phyloP scores from a whole-genome alignment of 2,797 vertebrate genomes.

The Oreonectes daqikongensis region DNA sequence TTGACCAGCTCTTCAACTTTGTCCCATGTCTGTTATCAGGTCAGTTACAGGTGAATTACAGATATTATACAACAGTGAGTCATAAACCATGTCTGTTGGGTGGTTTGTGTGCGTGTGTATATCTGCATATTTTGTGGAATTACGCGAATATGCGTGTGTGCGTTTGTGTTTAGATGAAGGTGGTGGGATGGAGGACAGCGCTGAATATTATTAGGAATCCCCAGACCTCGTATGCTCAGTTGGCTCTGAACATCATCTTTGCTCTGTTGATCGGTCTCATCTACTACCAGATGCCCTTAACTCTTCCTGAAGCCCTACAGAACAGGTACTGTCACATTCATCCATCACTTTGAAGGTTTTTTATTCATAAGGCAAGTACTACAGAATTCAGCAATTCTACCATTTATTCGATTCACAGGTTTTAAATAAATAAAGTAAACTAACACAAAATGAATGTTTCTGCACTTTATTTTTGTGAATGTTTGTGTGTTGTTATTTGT shows the following conservation, averaged over 20 bases:
- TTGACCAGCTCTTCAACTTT: constrained; percentile 31
- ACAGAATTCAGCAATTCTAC: neutral
- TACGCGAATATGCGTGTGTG: neutral
- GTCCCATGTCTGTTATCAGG: constrained; percentile 28
- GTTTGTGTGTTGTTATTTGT: neutral
- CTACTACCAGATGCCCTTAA: constrained; percentile 79
- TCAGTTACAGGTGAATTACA: constrained; percentile 7
- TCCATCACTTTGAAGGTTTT: neutral
- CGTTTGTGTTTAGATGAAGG: constrained; percentile 65
- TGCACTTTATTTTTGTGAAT: neutral
- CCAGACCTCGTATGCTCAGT: constrained; percentile 80
- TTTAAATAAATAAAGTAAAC: too few relatives aligned
- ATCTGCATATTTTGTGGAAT: neutral
- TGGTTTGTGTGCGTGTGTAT: neutral
- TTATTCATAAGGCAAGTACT: too few relatives aligned
- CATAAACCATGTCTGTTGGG: constrained; percentile 8
- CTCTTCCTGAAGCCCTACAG: constrained; percentile 74
- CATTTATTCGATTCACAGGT: too few relatives aligned
- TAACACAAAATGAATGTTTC: too few relatives aligned
- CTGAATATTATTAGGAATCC: constrained; percentile 78
- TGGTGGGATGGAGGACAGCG: constrained; percentile 73
- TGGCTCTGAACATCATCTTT: constrained; percentile 75
- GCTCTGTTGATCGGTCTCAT: constrained; percentile 79
- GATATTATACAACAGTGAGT: neutral
- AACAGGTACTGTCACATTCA: constrained; percentile 67